Evolutionary conservation across 2,113 vertebrate genomes (phyloP).

Genomic region (Corapipo altera): DNA sequence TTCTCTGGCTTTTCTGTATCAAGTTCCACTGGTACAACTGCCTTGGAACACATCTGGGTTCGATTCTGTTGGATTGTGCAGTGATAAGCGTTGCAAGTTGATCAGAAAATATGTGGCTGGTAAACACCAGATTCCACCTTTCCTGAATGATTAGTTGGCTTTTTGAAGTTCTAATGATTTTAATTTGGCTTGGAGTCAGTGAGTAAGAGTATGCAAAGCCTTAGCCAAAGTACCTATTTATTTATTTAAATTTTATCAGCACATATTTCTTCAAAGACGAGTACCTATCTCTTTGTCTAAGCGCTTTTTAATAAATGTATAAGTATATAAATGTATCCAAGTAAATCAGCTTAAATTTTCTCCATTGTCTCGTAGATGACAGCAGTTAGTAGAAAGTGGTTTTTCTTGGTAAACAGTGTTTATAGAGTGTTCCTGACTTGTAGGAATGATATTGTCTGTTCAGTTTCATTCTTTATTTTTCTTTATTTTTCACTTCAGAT

Average conservation of each 20-base stretch:
- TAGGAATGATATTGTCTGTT: not conserved
- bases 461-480: not conserved
- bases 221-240: conserved; percentile 58
- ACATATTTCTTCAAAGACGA: conserved; percentile 44
- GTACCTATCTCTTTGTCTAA: conserved; percentile 58
- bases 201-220: conserved; percentile 64
- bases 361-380: not conserved
- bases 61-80: not conserved
- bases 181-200: conserved; percentile 63
- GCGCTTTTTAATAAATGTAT: conserved; percentile 17
- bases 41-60: conserved; percentile 4
- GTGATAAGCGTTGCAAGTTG: not conserved
- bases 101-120: conserved; percentile 44
- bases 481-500: not conserved
- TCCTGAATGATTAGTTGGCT: conserved; percentile 53
- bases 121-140: conserved; percentile 54
- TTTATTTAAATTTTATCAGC: conserved; percentile 69
- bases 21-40: conserved; percentile 58
- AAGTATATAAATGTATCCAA: not conserved
- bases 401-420: not conserved
- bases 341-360: not conserved
- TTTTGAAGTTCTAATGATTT: conserved; percentile 59
- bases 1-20: conserved; percentile 27
- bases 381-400: not conserved
- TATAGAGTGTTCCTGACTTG: not conserved